These are phyloP conservation scores for Protosalanx chinensis DNA, from an alignment of 2,797 vertebrate species.

Conservation along the genomic window DNA sequence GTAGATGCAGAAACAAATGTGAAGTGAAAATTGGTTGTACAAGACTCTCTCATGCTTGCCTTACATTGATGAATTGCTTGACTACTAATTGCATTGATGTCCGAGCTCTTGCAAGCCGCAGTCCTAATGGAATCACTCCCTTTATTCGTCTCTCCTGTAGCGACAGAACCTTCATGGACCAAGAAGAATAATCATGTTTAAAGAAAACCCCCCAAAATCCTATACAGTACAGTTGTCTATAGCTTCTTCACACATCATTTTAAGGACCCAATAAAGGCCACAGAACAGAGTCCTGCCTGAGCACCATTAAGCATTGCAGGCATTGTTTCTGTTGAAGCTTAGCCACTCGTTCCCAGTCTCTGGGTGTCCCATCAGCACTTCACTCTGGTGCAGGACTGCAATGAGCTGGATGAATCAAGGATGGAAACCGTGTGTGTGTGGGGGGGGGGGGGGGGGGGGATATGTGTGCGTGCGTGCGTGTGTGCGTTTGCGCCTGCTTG, in stretches of 20 bases:
- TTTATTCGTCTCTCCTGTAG: background rate
- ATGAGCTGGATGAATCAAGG: slow-evolving; percentile 23
- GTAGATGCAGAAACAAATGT: background rate
- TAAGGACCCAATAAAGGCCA: too few species aligned
- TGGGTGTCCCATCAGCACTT: slow-evolving; percentile 17
- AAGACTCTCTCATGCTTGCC: slow-evolving; percentile 1
- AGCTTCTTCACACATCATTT: too few species aligned
- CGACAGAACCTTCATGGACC: background rate
- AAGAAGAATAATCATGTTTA: slow-evolving; percentile 5
- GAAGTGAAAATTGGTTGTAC: background rate
- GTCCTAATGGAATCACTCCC: background rate
- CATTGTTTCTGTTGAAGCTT: too few species aligned
- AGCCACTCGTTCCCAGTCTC: slow-evolving; percentile 4
- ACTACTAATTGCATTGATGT: slow-evolving; percentile 20
- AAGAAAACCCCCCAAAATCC: too few species aligned
- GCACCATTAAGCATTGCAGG: background rate
- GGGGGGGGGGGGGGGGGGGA: too few species aligned
- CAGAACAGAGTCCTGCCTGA: background rate
- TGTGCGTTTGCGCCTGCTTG: background rate
- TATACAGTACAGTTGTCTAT: too few species aligned
- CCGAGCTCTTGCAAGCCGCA: slow-evolving; percentile 5
- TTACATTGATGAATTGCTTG: slow-evolving; percentile 11
- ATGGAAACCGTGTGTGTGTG: background rate
- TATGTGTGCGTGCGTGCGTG: too few species aligned
- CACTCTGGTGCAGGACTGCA: slow-evolving; percentile 18